phyloP scores from a whole-genome alignment of 2,113 vertebrate species.

The Prinia subflava region DNA sequence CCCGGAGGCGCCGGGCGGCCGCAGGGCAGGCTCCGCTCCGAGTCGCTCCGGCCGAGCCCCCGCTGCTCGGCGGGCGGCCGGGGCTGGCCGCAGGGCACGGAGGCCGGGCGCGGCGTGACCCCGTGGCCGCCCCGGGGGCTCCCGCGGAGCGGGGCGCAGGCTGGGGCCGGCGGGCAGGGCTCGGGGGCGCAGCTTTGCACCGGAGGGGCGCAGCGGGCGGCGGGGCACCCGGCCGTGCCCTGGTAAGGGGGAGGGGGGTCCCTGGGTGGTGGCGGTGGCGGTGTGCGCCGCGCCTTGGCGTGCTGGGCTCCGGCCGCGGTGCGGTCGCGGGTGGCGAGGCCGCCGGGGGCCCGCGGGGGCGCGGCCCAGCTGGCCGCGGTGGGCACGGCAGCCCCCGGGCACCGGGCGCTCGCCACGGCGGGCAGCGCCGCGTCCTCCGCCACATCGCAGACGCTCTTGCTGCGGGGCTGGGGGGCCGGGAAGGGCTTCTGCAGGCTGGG shows the following conservation, averaged over 20 bases:
- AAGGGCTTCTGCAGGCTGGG: slow-evolving; percentile 79
- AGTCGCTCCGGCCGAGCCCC: not conserved
- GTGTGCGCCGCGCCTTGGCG: not conserved
- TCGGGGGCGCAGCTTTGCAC: not conserved
- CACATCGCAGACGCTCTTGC: slow-evolving; percentile 70
- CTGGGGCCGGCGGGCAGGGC: not conserved
- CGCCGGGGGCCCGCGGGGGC: not conserved
- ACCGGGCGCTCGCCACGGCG: not conserved
- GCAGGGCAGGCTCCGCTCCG: not conserved
- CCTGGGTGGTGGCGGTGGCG: slow-evolving; percentile 53
- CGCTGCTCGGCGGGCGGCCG: not conserved
- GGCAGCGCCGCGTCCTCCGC: not conserved
- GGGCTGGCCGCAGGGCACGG: not conserved
- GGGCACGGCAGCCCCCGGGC: not conserved
- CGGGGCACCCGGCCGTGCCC: not conserved
- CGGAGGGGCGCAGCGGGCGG: not conserved
- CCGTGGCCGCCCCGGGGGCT: not conserved
- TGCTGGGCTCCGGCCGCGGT: too few species aligned
- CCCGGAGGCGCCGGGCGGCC: not conserved
- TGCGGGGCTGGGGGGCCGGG: slow-evolving; percentile 56
- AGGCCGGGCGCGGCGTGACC: not conserved
- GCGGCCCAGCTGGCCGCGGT: not conserved
- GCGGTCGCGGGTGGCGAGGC: not conserved
- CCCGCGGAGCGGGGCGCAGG: not conserved
- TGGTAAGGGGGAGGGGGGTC: not conserved